Conservation (phyloP, 2,888 invertebrate species). For the Leucoptera coffeella region DNA sequence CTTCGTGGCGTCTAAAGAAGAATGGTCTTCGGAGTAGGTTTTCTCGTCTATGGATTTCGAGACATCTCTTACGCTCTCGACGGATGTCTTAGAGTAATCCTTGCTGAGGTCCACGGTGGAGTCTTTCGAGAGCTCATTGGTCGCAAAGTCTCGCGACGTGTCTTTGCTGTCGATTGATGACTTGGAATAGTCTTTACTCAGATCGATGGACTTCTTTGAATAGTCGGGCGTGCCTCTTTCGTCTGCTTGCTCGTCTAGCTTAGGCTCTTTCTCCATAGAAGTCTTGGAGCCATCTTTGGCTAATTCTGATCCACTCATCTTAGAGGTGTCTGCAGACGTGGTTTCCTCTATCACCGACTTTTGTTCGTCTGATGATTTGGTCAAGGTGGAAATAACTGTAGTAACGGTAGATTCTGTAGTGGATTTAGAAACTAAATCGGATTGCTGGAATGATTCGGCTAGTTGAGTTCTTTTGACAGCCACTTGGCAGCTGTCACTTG, state of each 20-base stretch:
- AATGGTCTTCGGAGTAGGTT: conserved; percentile 43
- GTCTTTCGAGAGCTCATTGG: conserved; percentile 42
- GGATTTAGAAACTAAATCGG: conserved; percentile 36
- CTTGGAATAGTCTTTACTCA: conserved; percentile 44
- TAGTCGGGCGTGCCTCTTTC: conserved; percentile 37
- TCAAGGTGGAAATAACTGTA: conserved; percentile 36
- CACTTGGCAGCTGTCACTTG: too few relatives aligned
- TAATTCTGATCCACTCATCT: conserved; percentile 39
- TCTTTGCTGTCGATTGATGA: conserved; percentile 47
- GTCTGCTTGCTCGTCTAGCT: conserved; percentile 26
- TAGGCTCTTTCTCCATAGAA: conserved; percentile 29
- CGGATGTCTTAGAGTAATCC: conserved; percentile 39
- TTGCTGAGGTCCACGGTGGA: conserved; percentile 41
- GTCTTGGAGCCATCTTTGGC: conserved; percentile 38
- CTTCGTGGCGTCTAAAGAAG: conserved; percentile 41
- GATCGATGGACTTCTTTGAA: conserved; percentile 40
- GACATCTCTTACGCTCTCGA: conserved; percentile 39
- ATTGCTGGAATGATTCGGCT: conserved; percentile 20
- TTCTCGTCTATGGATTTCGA: conserved; percentile 43
- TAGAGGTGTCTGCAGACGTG: conserved; percentile 40
- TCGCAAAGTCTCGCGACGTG: conserved; percentile 43
- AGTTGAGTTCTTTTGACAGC: conserved; percentile 22
- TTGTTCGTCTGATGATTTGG: conserved; percentile 41
- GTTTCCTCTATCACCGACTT: conserved; percentile 40
- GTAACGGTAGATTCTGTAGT: conserved; percentile 46